A percentile compares a stretch with the other conserved stretches of the same genome.
phyloP scores from a whole-genome alignment of 1,140 invertebrate genomes.

The Parapsyche elsis region DNA sequence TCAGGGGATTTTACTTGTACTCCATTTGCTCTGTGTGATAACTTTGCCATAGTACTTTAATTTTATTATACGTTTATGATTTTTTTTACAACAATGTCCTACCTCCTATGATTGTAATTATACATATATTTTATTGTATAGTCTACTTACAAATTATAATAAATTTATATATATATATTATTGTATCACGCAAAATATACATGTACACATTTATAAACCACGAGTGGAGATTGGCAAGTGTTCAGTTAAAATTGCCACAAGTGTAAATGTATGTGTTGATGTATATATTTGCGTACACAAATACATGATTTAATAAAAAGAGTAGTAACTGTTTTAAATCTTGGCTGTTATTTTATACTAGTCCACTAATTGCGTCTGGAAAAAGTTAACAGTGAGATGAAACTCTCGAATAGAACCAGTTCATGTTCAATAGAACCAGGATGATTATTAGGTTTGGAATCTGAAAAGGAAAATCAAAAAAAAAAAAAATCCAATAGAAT shows the following conservation, averaged over 20 bases:
- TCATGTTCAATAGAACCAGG: no score
- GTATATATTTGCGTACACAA: not conserved
- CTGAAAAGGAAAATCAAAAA: no score
- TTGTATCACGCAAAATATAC: no score
- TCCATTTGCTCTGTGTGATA: constrained; percentile 43
- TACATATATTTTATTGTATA: constrained; percentile 52
- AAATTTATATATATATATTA: not conserved
- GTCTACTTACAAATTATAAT: constrained; percentile 42
- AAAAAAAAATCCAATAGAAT: no score
- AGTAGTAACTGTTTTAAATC: constrained; percentile 35
- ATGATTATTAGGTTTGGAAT: no score
- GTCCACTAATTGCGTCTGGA: no score
- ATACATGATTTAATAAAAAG: constrained; percentile 20
- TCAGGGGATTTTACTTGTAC: no score
- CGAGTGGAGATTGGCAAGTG: no score
- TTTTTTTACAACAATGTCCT: constrained; percentile 45
- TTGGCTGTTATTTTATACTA: not conserved
- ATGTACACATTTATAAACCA: no score
- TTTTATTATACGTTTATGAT: constrained; percentile 20
- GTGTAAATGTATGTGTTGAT: not conserved
- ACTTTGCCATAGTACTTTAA: constrained; percentile 46
- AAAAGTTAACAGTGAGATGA: no score
- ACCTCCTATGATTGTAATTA: constrained; percentile 54
- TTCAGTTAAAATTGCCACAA: no score
- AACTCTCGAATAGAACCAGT: no score